Evolutionary conservation across 2,797 vertebrate species (phyloP).

Genomic region (Peromyscus melanophrys): DNA sequence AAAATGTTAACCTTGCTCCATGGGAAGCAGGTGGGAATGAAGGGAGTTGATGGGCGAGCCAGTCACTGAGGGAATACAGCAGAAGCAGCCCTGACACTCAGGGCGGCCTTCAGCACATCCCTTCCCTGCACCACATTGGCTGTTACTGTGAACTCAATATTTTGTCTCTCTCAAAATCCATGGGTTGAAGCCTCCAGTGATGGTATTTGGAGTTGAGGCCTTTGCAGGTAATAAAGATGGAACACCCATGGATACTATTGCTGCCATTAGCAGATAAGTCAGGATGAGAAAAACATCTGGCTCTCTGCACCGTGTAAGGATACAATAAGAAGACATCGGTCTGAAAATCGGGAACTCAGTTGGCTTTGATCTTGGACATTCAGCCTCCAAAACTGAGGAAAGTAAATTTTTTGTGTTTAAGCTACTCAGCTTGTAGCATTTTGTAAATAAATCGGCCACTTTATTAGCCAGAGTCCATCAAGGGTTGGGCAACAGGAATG

Average conservation of each 20-base stretch:
- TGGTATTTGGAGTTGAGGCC: background rate
- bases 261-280: background rate
- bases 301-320: background rate
- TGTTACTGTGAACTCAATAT: background rate
- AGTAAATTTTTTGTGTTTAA: background rate
- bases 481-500: background rate
- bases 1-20: background rate
- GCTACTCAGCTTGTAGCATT: background rate
- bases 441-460: background rate
- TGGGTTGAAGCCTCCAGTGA: background rate
- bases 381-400: background rate
- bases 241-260: background rate
- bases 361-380: background rate
- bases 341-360: background rate
- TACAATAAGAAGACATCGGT: background rate
- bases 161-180: background rate
- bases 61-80: background rate
- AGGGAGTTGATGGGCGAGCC: background rate
- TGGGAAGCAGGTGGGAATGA: constrained; percentile 16
- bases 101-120: background rate
- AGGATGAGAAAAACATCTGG: background rate
- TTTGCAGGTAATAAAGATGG: background rate
- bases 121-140: background rate
- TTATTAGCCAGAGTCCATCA: background rate
- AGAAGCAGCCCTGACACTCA: background rate